Percentiles rank a stretch among this genome's conserved stretches.
Conservation (phyloP, 2,888 invertebrate genomes). For the Oegoconia quadripuncta region DNA sequence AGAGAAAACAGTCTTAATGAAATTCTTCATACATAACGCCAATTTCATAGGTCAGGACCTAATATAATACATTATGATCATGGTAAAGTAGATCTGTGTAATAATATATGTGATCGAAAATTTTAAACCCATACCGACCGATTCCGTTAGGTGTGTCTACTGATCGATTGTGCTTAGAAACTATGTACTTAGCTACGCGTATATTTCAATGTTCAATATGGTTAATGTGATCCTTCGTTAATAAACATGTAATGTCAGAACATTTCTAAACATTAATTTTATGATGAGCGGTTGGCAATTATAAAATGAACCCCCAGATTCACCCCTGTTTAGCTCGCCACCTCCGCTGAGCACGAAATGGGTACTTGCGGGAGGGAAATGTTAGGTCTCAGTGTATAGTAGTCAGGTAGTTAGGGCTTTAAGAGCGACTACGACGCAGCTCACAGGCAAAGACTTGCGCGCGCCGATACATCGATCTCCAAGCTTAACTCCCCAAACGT, state of each 20-base stretch:
- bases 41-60: no score
- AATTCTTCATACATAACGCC: no score
- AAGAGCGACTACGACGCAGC: constrained; percentile 25
- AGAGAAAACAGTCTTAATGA: no score
- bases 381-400: neutral
- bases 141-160: no score
- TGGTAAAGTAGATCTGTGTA: no score
- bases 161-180: no score
- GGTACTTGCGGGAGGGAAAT: neutral
- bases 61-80: no score
- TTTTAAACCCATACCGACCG: no score
- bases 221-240: no score
- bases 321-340: neutral
- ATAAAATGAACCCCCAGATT: neutral
- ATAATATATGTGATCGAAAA: no score
- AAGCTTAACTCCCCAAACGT: constrained; percentile 29
- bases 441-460: constrained; percentile 41
- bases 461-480: constrained; percentile 65
- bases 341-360: neutral
- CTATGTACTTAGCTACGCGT: no score
- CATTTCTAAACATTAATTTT: neutral
- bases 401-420: constrained; percentile 5
- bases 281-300: neutral
- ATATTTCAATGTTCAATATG: no score
- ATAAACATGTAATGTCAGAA: neutral